Evolutionary conservation across 2,113 vertebrate species (phyloP).

Genomic region (Sterna hirundo): DNA sequence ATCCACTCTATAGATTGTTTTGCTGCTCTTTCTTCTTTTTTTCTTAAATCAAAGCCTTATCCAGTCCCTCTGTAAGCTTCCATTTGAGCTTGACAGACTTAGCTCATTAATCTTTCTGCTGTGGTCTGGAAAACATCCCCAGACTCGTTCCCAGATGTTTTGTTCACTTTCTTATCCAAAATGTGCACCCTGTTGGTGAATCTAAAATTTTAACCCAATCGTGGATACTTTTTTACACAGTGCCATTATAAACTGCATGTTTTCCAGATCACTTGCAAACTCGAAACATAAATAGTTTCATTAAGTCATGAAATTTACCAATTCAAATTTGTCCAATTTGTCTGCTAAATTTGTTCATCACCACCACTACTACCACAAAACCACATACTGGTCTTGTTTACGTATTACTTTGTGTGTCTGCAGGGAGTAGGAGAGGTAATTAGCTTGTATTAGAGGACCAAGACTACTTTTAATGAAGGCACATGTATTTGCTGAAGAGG

Average conservation of each 20-base stretch:
- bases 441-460: not conserved
- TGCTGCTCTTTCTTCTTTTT: not conserved
- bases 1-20: conserved; percentile 57
- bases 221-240: not conserved
- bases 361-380: not conserved
- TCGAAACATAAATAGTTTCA: not conserved
- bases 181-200: conserved; percentile 12
- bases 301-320: not conserved
- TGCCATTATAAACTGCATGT: not conserved
- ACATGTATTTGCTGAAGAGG: not conserved
- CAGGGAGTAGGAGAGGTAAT: not conserved
- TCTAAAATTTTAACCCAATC: conserved; percentile 47
- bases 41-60: conserved; percentile 61
- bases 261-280: not conserved
- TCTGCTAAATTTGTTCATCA: not conserved
- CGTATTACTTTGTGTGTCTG: not conserved
- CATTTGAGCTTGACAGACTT: conserved; percentile 35
- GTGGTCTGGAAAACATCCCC: conserved; percentile 53
- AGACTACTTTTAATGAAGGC: not conserved
- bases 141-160: conserved; percentile 51
- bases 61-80: not conserved
- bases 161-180: conserved; percentile 50
- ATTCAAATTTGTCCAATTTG: not conserved
- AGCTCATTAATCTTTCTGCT: conserved; percentile 52
- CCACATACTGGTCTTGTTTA: not conserved